Evolutionary conservation across 2,888 invertebrate species (phyloP).

Genomic region (Liopterus haemorrhoidalis): DNA sequence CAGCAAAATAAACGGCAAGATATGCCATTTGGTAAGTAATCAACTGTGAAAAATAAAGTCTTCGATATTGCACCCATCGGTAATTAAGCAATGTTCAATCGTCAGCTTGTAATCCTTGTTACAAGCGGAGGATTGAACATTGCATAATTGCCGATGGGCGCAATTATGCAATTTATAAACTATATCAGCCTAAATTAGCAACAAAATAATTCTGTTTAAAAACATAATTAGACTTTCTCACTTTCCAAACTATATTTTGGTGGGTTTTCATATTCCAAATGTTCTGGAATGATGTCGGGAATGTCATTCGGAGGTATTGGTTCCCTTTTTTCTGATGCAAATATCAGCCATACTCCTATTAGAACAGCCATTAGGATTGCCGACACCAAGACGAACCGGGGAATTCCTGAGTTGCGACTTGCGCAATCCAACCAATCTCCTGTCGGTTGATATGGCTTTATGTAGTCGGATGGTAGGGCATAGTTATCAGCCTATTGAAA

Average conservation of each 20-base stretch:
- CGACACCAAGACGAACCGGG: slow-evolving; percentile 45
- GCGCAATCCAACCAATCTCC: slow-evolving; percentile 44
- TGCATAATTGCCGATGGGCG: no score
- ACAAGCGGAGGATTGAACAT: no score
- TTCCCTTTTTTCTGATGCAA: slow-evolving; percentile 38
- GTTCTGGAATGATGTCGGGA: slow-evolving; percentile 4
- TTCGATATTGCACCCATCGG: no score
- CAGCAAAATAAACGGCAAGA: no score
- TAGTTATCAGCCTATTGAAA: slow-evolving; percentile 11
- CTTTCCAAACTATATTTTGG: slow-evolving; percentile 35
- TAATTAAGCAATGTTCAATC: no score
- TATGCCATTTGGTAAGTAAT: no score
- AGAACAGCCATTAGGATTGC: slow-evolving; percentile 46
- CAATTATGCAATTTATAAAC: no score
- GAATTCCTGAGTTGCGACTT: slow-evolving; percentile 48
- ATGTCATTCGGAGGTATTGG: slow-evolving; percentile 24
- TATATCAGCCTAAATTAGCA: no score
- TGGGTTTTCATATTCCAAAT: slow-evolving; percentile 21
- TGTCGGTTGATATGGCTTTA: slow-evolving; percentile 4
- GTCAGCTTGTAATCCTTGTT: no score
- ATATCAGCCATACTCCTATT: slow-evolving; percentile 48
- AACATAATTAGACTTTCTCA: slow-evolving; percentile 32
- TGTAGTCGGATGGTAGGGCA: slow-evolving; percentile 15
- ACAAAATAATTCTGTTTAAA: no score
- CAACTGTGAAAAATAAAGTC: no score